These are phyloP conservation scores for Stramonita haemastoma DNA, from an alignment of 2,888 invertebrate species.

Conservation along the genomic window DNA sequence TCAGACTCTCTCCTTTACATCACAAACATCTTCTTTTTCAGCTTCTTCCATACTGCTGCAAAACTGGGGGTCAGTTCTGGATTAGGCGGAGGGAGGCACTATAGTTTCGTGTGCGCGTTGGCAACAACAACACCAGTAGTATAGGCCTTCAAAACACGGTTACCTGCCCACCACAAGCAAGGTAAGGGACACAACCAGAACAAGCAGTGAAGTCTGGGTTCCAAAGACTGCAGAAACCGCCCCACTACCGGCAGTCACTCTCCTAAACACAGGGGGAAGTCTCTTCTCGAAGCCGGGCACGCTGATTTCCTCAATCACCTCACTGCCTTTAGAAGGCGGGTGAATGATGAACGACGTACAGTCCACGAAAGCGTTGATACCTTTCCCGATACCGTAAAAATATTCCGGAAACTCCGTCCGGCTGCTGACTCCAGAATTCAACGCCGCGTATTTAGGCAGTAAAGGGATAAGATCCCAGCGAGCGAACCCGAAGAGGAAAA, in stretches of 20 bases:
- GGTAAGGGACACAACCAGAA: not conserved
- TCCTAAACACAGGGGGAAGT: slow-evolving; percentile 57
- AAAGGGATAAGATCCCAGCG: slow-evolving; percentile 45
- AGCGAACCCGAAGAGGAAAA: slow-evolving; percentile 46
- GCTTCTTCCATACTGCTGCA: no score
- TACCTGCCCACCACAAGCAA: not conserved
- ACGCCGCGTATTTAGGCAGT: not conserved
- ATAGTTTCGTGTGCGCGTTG: no score
- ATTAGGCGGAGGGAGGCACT: no score
- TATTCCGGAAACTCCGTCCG: slow-evolving; percentile 29
- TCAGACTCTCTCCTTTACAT: no score
- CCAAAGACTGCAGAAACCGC: not conserved
- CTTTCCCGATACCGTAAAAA: slow-evolving; percentile 33
- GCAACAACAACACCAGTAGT: not conserved
- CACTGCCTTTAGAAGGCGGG: slow-evolving; percentile 27
- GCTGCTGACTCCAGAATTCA: slow-evolving; percentile 31
- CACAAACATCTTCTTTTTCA: no score
- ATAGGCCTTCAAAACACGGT: no score
- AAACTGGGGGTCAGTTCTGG: no score
- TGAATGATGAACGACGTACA: slow-evolving; percentile 25
- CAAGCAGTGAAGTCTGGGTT: not conserved
- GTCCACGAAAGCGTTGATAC: slow-evolving; percentile 27
- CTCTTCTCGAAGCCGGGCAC: slow-evolving; percentile 55
- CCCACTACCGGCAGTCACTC: not conserved
- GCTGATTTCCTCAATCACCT: slow-evolving; percentile 41